Conservation (phyloP, 2,797 vertebrate genomes). For the Anguilla megastoma region DNA sequence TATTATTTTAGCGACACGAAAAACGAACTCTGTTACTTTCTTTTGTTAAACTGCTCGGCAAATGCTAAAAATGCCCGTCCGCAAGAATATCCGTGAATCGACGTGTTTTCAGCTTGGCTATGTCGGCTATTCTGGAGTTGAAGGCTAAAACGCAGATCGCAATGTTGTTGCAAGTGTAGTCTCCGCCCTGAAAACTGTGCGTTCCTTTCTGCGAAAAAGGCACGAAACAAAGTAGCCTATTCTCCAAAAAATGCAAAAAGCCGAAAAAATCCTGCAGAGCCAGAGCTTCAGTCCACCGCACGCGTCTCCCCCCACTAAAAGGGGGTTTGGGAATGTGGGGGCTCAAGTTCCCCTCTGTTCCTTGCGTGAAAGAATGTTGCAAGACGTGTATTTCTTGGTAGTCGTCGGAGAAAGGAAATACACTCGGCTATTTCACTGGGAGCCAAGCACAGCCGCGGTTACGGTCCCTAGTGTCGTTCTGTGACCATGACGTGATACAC, state of each 20-base stretch:
- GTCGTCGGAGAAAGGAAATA: background rate
- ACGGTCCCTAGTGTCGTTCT: background rate
- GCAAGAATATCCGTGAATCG: slow-evolving; percentile 45
- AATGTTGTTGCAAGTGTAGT: slow-evolving; percentile 48
- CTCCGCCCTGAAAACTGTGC: slow-evolving; percentile 68
- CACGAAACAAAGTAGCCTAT: slow-evolving; percentile 25
- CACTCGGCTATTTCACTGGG: background rate
- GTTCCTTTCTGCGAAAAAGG: slow-evolving; percentile 55
- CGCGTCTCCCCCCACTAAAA: background rate
- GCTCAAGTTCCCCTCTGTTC: background rate
- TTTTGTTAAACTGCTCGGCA: slow-evolving; percentile 24
- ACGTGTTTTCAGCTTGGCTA: slow-evolving; percentile 40
- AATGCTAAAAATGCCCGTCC: slow-evolving; percentile 39
- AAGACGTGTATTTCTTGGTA: slow-evolving; percentile 11
- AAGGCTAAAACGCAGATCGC: slow-evolving; percentile 40
- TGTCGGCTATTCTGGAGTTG: slow-evolving; percentile 44
- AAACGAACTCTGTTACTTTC: slow-evolving; percentile 29
- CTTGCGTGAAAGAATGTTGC: slow-evolving; percentile 7
- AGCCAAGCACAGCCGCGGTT: background rate
- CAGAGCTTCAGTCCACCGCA: background rate
- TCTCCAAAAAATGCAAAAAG: background rate
- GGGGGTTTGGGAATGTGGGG: background rate
- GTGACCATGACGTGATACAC: slow-evolving; percentile 32
- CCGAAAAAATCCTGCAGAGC: background rate
- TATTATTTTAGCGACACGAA: slow-evolving; percentile 24